Conservation (phyloP, 2,888 invertebrate species). For the Idaea biselata region DNA sequence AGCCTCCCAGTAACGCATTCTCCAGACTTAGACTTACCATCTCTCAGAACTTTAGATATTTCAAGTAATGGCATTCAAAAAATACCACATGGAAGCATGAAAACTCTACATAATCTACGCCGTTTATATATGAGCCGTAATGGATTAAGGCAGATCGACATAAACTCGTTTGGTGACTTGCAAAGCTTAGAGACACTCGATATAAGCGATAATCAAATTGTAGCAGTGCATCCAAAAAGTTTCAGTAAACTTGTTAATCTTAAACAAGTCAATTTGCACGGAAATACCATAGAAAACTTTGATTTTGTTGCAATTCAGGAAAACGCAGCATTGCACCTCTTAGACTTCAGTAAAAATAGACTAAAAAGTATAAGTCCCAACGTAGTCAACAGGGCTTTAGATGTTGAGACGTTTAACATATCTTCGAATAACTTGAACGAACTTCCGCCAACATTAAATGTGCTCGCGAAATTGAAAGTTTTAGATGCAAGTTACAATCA, state of each 20-base stretch:
- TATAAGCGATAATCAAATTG: slow-evolving; percentile 86
- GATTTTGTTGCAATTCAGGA: slow-evolving; percentile 85
- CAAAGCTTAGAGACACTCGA: slow-evolving; percentile 86
- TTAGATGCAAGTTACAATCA: slow-evolving; percentile 90
- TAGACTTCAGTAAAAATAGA: slow-evolving; percentile 89
- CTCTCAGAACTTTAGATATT: slow-evolving; percentile 86
- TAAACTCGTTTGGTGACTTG: slow-evolving; percentile 85
- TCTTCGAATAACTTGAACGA: slow-evolving; percentile 88
- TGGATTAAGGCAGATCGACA: slow-evolving; percentile 85
- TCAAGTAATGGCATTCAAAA: slow-evolving; percentile 87
- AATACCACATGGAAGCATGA: slow-evolving; percentile 83
- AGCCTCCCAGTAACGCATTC: slow-evolving; percentile 83
- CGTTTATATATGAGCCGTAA: slow-evolving; percentile 88
- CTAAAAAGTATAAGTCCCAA: slow-evolving; percentile 84
- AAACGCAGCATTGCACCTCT: slow-evolving; percentile 81
- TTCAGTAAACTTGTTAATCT: slow-evolving; percentile 83
- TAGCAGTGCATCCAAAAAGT: slow-evolving; percentile 83
- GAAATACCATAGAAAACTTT: slow-evolving; percentile 87
- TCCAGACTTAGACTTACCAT: slow-evolving; percentile 86
- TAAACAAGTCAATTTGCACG: slow-evolving; percentile 86
- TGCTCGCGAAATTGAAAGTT: slow-evolving; percentile 84
- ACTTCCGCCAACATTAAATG: slow-evolving; percentile 86
- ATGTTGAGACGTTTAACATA: slow-evolving; percentile 87
- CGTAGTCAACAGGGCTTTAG: slow-evolving; percentile 82
- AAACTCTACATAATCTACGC: slow-evolving; percentile 83